A percentile compares a stretch with the other conserved stretches of the same genome.
Conservation (phyloP, 2,888 invertebrate species). For the Meteorus cinctellus region DNA sequence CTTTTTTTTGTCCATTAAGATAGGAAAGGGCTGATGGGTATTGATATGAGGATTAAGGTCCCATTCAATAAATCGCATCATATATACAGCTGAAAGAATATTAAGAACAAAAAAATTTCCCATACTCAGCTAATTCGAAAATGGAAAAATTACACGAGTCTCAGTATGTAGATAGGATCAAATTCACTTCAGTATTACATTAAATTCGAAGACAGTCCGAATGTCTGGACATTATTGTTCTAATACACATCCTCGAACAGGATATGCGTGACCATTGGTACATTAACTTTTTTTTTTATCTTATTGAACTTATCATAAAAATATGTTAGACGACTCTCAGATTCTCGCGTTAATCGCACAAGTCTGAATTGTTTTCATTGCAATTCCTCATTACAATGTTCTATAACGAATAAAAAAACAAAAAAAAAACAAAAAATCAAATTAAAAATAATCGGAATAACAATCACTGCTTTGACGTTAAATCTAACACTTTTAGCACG, state of each 20-base stretch:
- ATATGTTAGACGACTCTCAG: neutral
- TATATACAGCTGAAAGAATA: neutral
- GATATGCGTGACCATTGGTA: neutral
- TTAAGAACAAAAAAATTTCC: neutral
- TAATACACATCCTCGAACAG: neutral
- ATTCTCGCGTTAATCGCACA: neutral
- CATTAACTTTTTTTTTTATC: neutral
- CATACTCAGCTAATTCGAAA: neutral
- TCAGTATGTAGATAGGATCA: neutral
- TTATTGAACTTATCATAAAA: neutral
- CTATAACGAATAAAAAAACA: neutral
- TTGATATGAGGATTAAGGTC: no score
- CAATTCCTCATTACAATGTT: neutral
- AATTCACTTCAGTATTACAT: neutral
- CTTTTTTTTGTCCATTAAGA: no score
- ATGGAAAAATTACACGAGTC: neutral
- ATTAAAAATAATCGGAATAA: neutral
- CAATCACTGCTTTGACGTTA: neutral
- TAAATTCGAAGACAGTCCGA: neutral
- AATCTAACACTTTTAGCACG: slow-evolving; percentile 1
- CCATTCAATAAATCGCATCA: neutral
- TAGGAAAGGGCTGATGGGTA: no score
- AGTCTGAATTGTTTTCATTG: neutral
- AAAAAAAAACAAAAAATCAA: neutral
- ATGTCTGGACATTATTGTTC: neutral